Base-by-base conservation (phyloP, 1,140 invertebrate genomes). In the Plectus sambesii region DNA sequence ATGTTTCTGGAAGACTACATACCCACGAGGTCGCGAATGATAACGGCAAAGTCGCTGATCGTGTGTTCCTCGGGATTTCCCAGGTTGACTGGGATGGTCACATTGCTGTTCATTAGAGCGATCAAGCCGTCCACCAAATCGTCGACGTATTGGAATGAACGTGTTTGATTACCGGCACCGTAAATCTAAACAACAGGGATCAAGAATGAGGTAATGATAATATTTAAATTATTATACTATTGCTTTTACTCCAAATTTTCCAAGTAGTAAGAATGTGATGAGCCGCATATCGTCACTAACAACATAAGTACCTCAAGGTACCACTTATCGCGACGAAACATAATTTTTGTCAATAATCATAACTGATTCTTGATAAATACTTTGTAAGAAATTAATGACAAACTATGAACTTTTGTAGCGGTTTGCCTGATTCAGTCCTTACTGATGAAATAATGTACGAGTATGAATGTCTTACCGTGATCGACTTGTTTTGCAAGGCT, bases 71-170 rank as follows among this genome's bases (percentile, higher is more conserved):
- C 84, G 2, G 92, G 90, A 77, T 96, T 97, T 20, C 92, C 92
- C 48, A 97, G 72, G 74, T 97, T 97, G 0, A 96, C 79, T 17
- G 90, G 90, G 58, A 79, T 75, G 0, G 84, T 82, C 80, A 80
- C 90, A 96, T 93, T 96, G 25, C 85, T 87, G 29, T 81, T 80
- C 93, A 98, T 96, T 19, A 97, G 69, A 1, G 79, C 74, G 24
- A 94, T 79, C 6, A 97, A 71, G 0, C 90, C 92, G 63, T 94
- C 85, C 0, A 97, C 85, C 46, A 97, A 75, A 76, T 98, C 92
- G n/a, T 82, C 84, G 6, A 97, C 85, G 68, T 94, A 98, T 70
- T 94, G 90, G 72, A 97, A 97, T 1, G 89, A 96, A 41, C 92
- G 75, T 0, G 92, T 97, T 73, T 97, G 92, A 58, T 83, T 82